Evolutionary conservation across 2,113 vertebrate genomes (phyloP).

Genomic region (Tylochromis polylepis): DNA sequence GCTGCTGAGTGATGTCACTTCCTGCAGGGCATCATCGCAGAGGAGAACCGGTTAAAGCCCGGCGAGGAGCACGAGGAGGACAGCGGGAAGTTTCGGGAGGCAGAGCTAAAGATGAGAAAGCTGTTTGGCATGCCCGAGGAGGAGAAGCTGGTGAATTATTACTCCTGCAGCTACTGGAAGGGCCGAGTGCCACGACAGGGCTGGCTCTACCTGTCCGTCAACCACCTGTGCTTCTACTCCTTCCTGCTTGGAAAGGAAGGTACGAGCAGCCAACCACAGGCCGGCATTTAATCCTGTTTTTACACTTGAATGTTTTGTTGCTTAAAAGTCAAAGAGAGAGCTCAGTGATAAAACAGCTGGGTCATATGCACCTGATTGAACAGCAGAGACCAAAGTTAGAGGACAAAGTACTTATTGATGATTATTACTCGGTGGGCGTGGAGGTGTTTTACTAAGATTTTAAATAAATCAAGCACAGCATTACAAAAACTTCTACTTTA

Average conservation of each 20-base stretch:
- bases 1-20: background rate
- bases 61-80: slow-evolving; percentile 84
- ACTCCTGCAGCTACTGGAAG: slow-evolving; percentile 98
- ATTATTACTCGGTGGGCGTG: background rate
- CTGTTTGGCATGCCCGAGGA: slow-evolving; percentile 95
- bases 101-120: slow-evolving; percentile 92
- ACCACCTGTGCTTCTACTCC: slow-evolving; percentile 98
- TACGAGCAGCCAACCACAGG: slow-evolving; percentile 35
- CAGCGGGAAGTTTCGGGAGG: slow-evolving; percentile 93
- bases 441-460: background rate
- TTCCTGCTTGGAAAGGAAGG: slow-evolving; percentile 96
- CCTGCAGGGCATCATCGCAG: slow-evolving; percentile 91
- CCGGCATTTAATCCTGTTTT: background rate
- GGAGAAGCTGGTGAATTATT: slow-evolving; percentile 97
- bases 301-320: background rate
- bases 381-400: background rate
- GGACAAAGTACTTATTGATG: background rate
- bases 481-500: too few relatives aligned
- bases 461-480: background rate
- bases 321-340: background rate
- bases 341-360: background rate
- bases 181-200: slow-evolving; percentile 92
- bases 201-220: slow-evolving; percentile 94
- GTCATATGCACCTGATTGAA: background rate
- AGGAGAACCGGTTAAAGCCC: slow-evolving; percentile 87